A percentile compares a stretch with the other conserved stretches of the same genome.
Evolutionary conservation across 2,888 invertebrate genomes (phyloP).

Genomic region (Pristionchus mayeri): DNA sequence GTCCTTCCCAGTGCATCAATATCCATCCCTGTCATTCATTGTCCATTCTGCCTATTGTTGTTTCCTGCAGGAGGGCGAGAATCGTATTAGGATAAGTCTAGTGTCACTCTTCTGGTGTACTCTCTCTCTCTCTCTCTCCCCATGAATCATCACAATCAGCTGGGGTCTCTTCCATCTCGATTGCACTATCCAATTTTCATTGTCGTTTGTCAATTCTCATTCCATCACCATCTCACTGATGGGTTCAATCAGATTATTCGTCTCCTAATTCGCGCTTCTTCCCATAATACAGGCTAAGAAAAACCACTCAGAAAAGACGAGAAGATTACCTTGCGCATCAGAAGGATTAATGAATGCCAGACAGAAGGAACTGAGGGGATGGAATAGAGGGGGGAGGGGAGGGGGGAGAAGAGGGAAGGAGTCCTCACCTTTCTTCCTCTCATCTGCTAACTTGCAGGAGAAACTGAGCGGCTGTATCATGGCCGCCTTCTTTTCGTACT

Average conservation of each 20-base stretch:
- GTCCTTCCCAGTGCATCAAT: constrained; percentile 9
- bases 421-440: neutral
- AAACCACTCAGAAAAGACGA: neutral
- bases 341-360: neutral
- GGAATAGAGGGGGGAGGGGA: neutral
- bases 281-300: neutral
- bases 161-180: neutral
- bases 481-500: neutral
- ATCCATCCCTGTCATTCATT: neutral
- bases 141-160: no score
- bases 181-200: constrained; percentile 18
- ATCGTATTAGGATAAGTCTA: no score
- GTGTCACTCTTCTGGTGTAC: neutral
- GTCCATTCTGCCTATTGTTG: no score
- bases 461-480: constrained; percentile 10
- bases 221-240: neutral
- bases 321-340: neutral
- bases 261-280: neutral
- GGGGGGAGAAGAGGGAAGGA: neutral
- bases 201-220: neutral
- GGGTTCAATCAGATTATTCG: neutral
- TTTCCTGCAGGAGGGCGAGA: no score
- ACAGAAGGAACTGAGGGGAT: neutral
- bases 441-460: neutral
- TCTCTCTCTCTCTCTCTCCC: neutral